Percentiles rank a stretch among this genome's conserved stretches.
phyloP scores from a whole-genome alignment of 1,140 invertebrate genomes.

The fruit fly (Drosophila melanogaster) region DNA sequence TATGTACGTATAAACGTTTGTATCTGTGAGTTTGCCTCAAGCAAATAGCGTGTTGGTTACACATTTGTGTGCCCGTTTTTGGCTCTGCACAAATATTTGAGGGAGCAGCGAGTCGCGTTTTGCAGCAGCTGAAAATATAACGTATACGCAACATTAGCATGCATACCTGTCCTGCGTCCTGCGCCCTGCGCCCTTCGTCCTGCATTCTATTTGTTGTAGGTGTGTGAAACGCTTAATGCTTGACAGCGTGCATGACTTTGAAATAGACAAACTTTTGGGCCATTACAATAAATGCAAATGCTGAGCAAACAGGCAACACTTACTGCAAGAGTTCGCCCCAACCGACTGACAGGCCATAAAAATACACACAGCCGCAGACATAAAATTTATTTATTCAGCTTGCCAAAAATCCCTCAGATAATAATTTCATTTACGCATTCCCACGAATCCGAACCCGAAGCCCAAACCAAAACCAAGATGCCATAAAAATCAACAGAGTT shows the following conservation, averaged over 20 bases:
- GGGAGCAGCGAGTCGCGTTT: conserved; percentile 60
- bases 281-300: conserved; percentile 80
- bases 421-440: conserved; percentile 75
- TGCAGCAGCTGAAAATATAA: conserved; percentile 78
- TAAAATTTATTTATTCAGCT: conserved; percentile 62
- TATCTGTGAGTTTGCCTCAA: conserved; percentile 61
- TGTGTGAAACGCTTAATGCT: conserved; percentile 64
- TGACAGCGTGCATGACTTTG: conserved; percentile 71
- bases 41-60: conserved; percentile 82
- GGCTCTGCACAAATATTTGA: conserved; percentile 76
- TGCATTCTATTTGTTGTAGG: conserved; percentile 11
- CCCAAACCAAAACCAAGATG: conserved; percentile 13
- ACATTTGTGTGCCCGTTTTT: conserved; percentile 78
- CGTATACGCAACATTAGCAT: conserved; percentile 78
- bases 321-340: conserved; percentile 19
- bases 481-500: conserved; percentile 64
- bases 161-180: conserved; percentile 50
- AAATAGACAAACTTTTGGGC: conserved; percentile 68
- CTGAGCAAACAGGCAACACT: conserved; percentile 37
- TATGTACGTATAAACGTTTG: conserved; percentile 3
- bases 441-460: conserved; percentile 20
- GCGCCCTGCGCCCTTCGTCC: not conserved
- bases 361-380: conserved; percentile 33
- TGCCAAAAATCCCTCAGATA: conserved; percentile 65
- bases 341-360: conserved; percentile 40